These are phyloP conservation scores for Eclectus roratus DNA, from an alignment of 2,113 vertebrate genomes.

Conservation along the genomic window DNA sequence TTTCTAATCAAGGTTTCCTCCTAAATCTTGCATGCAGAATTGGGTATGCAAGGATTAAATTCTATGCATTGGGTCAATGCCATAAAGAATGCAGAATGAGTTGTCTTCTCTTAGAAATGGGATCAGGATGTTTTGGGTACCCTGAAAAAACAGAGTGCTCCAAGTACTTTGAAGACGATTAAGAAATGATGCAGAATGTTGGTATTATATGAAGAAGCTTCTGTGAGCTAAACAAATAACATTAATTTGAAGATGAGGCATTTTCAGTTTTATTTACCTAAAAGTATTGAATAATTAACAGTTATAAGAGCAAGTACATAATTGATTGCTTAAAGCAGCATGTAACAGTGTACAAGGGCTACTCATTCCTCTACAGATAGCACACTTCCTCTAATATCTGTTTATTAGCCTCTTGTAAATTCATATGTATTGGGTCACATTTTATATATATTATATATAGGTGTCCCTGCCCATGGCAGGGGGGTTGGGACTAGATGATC, in stretches of 20 bases:
- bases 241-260: background rate
- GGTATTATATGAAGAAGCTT: background rate
- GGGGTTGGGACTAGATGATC: no score
- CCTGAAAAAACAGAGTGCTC: background rate
- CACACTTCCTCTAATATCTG: background rate
- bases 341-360: background rate
- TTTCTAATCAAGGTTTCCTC: background rate
- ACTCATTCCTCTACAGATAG: fast-evolving
- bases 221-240: background rate
- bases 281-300: background rate
- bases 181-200: background rate
- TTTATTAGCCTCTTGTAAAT: background rate
- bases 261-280: background rate
- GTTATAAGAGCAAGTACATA: background rate
- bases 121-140: background rate
- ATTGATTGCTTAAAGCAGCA: background rate
- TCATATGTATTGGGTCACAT: background rate
- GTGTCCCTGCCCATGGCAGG: no score
- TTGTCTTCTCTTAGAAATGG: background rate
- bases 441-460: no score
- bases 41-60: background rate
- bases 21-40: background rate
- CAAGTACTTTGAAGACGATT: background rate
- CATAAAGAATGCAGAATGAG: background rate
- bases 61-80: background rate